Percentiles rank a stretch among this genome's conserved stretches.
Evolutionary conservation across 37 sponge, comb jelly and placozoan species (phyloP).

Genomic region (Chondrosia reniformis): DNA sequence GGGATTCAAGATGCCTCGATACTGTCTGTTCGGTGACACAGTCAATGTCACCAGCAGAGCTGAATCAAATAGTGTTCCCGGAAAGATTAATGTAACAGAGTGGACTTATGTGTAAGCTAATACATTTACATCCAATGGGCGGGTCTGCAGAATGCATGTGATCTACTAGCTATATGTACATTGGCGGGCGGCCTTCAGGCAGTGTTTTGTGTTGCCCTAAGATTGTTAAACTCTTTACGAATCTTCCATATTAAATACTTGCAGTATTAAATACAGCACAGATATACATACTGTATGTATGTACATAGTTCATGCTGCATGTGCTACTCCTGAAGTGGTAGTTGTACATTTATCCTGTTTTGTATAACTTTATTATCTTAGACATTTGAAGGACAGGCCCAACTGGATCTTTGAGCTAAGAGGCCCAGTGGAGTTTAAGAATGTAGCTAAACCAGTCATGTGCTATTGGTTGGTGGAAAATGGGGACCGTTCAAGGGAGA

Average conservation of each 20-base stretch:
- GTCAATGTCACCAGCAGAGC: slow-evolving; percentile 94
- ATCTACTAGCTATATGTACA: too few relatives aligned
- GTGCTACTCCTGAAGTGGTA: background rate
- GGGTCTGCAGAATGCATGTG: background rate
- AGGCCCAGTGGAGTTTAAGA: slow-evolving; percentile 70
- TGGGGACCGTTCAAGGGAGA: slow-evolving; percentile 22
- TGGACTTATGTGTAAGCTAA: slow-evolving; percentile 60
- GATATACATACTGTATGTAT: slow-evolving; percentile 20
- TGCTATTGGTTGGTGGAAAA: slow-evolving; percentile 74
- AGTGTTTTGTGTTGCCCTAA: too few relatives aligned
- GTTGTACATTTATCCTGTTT: background rate
- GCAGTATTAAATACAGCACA: too few relatives aligned
- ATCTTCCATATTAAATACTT: too few relatives aligned
- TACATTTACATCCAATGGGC: background rate
- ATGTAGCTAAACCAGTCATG: slow-evolving; percentile 46
- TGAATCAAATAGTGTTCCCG: slow-evolving; percentile 76
- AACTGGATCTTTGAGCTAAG: slow-evolving; percentile 58
- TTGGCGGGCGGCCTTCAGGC: too few relatives aligned
- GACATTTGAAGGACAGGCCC: slow-evolving; percentile 51
- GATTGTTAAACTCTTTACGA: too few relatives aligned
- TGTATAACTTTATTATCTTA: background rate
- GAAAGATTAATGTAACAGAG: slow-evolving; percentile 82
- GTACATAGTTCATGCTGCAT: background rate
- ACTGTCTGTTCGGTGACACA: slow-evolving; percentile 97
- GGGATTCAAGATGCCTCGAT: slow-evolving; percentile 90